phyloP scores from a whole-genome alignment of 2,113 vertebrate genomes.

The Caranx ignobilis region DNA sequence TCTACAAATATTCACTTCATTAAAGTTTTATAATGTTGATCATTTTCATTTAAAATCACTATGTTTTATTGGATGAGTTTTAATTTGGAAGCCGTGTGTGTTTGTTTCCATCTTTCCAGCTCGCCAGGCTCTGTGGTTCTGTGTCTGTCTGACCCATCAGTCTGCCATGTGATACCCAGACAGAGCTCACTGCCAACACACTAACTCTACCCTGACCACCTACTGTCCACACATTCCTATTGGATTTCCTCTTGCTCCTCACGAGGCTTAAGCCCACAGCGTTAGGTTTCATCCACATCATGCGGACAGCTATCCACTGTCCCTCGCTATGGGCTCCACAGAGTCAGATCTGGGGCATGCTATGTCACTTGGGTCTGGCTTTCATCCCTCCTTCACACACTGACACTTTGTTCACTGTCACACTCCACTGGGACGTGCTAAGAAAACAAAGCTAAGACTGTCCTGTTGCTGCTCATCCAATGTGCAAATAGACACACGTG shows the following conservation, averaged over 20 bases:
- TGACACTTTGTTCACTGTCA: conserved; percentile 84
- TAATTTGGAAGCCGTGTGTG: no score
- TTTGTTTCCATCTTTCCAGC: neutral
- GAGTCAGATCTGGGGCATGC: conserved; percentile 73
- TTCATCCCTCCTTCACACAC: conserved; percentile 76
- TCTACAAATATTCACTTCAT: neutral
- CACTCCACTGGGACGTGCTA: conserved; percentile 77
- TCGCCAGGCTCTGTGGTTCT: conserved; percentile 5
- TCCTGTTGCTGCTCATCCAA: conserved; percentile 53
- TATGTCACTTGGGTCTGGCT: conserved; percentile 67
- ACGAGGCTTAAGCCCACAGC: conserved; percentile 9
- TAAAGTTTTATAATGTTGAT: neutral
- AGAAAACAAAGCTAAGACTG: conserved; percentile 78
- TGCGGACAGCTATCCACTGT: conserved; percentile 43
- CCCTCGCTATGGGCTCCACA: conserved; percentile 42
- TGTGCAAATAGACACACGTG: conserved; percentile 49
- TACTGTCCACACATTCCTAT: conserved; percentile 16
- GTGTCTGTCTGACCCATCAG: conserved; percentile 9
- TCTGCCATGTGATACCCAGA: conserved; percentile 43
- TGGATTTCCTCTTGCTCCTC: conserved; percentile 29
- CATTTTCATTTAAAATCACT: neutral
- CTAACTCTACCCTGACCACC: conserved; percentile 18
- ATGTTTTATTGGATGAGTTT: neutral
- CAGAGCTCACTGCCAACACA: conserved; percentile 20
- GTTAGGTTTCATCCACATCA: conserved; percentile 33